phyloP scores from a whole-genome alignment of 2,888 invertebrate species.

The Lacanobia wlatinum region DNA sequence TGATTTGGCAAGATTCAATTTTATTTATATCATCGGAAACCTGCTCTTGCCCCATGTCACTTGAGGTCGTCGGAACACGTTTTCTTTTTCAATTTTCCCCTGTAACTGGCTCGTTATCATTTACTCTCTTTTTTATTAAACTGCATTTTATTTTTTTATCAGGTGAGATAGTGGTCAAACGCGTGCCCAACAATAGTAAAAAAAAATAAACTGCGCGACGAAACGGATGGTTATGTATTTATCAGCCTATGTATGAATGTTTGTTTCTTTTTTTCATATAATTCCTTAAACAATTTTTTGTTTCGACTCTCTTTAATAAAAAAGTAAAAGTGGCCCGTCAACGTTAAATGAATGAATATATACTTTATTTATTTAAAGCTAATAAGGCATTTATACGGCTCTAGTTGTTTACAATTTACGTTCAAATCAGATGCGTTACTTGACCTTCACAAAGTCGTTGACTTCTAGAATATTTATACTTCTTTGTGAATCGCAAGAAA shows the following conservation, averaged over 20 bases:
- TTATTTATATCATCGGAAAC: no score
- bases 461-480: neutral
- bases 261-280: neutral
- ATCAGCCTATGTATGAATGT: no score
- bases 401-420: conserved; percentile 5
- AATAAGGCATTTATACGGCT: neutral
- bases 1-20: neutral
- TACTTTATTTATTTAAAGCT: neutral
- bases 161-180: no score
- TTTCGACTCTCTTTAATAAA: neutral
- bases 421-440: neutral
- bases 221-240: no score
- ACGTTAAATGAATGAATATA: neutral
- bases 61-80: neutral
- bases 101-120: neutral
- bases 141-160: no score
- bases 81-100: no score
- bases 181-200: no score
- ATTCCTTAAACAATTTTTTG: neutral
- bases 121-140: neutral
- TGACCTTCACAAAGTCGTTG: conserved; percentile 24
- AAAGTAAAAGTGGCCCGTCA: neutral
- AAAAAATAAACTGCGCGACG: no score
- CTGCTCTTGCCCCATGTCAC: neutral
- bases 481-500: neutral